Base-by-base conservation (phyloP, 2,888 invertebrate genomes). In the Hermaeophaga mercurialis region DNA sequence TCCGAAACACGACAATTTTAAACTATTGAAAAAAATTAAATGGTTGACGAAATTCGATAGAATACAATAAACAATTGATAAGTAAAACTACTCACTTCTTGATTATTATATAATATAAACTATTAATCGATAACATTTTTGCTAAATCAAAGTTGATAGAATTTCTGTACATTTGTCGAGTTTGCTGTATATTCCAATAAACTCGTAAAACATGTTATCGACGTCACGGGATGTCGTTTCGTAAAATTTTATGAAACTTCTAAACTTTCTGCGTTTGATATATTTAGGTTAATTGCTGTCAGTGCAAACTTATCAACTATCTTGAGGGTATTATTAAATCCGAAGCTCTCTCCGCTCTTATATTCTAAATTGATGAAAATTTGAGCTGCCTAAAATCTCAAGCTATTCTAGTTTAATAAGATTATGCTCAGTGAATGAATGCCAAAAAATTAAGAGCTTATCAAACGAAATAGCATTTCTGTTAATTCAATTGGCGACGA, bases 271-370 rank as follows among this genome's bases (percentile, higher is more conserved):
- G 38, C 18, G 15, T 49, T 33, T 49, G 39, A 49, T 39, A 49
- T 39, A 49, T 49, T 49, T 39, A 17, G 49, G 49, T 28, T 49
- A 49, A 49, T 49, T 49, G 49, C 39, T 49, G 49, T 49, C 49
- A 49, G 17, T 49, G 39, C 26, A 39, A 39, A 49, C 26, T 48
- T 48, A 48, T 48, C 38, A 38, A 48, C 38, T 39, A 48, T 39
- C 49, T 49, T n/a, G 26, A 49, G 8, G 17, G 49, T 49, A 49
- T 49, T 39, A 39, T 49, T 39, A 48, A 48, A 48, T 48, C 24
- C 24, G 22, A 26, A 14, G 34, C 17, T 17, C 26, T 28, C 14
- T 49, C 17, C 6, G 8, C 28, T 28, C 26, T 17, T 12, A 14
- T 18, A 36, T 19, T 39, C 19, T 3, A 31, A 15, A 39, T 49